Conservation (phyloP, 2,797 vertebrate genomes). For the Eremophila alpestris region DNA sequence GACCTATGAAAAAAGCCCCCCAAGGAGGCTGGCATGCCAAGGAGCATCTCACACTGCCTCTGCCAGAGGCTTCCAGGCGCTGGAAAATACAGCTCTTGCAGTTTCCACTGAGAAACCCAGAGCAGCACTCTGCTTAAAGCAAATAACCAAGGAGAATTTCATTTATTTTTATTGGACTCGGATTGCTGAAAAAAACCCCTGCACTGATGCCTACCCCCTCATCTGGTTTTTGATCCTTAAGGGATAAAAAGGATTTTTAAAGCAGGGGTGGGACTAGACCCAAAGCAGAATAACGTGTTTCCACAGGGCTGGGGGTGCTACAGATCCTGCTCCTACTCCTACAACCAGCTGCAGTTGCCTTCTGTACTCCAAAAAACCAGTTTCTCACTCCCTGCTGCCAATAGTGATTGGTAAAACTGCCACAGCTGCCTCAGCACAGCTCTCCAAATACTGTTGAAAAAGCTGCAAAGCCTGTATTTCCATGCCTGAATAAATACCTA, state of each 20-base stretch:
- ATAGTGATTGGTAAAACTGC: not conserved
- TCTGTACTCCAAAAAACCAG: not conserved
- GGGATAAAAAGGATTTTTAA: not conserved
- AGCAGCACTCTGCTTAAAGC: constrained; percentile 1
- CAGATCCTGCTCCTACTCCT: not conserved
- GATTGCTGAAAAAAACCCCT: not conserved
- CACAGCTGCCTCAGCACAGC: not conserved
- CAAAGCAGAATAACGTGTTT: not conserved
- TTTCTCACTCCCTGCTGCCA: not conserved
- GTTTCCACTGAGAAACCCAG: constrained; percentile 11
- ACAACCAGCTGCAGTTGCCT: not conserved
- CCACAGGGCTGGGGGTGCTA: not conserved
- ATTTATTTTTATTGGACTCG: constrained; percentile 46
- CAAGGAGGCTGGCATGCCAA: not conserved
- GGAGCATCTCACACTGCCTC: not conserved
- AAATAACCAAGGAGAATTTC: constrained; percentile 18
- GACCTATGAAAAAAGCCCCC: not conserved
- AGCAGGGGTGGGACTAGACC: not conserved
- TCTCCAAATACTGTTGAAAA: not conserved
- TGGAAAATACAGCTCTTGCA: constrained; percentile 48
- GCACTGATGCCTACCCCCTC: not conserved
- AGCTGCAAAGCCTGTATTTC: not conserved
- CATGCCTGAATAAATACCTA: not conserved
- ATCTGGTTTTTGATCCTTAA: not conserved
- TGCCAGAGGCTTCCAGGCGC: not conserved